Evolutionary conservation across 2,797 vertebrate species (phyloP).

Genomic region (Avahi laniger): DNA sequence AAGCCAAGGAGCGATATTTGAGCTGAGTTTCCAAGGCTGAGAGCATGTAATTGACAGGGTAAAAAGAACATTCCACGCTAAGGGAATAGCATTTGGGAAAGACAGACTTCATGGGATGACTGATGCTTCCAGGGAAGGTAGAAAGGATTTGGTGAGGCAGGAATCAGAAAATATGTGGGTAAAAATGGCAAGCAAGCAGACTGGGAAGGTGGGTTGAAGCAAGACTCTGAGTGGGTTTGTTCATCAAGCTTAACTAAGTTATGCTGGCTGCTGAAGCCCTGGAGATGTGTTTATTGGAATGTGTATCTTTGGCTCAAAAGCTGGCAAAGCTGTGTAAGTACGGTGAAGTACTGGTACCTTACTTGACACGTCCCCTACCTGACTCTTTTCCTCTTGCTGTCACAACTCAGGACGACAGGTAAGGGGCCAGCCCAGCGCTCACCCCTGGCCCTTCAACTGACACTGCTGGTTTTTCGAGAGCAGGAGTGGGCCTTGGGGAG

Average conservation of each 20-base stretch:
- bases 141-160: not conserved
- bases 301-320: slow-evolving; percentile 25
- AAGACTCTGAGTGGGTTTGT: not conserved
- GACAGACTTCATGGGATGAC: not conserved
- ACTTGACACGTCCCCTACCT: not conserved
- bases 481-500: not conserved
- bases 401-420: not conserved
- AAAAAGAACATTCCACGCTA: not conserved
- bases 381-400: not conserved
- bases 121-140: not conserved
- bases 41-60: slow-evolving; percentile 5
- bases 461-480: not conserved
- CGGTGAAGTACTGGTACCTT: not conserved
- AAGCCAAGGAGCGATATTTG: not conserved
- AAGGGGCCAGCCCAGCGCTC: not conserved
- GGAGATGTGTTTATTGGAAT: slow-evolving; percentile 18
- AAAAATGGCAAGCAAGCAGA: not conserved
- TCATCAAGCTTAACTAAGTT: slow-evolving; percentile 20
- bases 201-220: not conserved
- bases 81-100: not conserved
- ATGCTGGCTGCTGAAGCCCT: not conserved
- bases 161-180: not conserved
- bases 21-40: slow-evolving; percentile 14
- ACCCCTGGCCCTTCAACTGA: not conserved
- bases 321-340: slow-evolving; percentile 29